These are phyloP conservation scores for Scaptomyza parva DNA, from an alignment of 2,888 invertebrate genomes.

Conservation along the genomic window DNA sequence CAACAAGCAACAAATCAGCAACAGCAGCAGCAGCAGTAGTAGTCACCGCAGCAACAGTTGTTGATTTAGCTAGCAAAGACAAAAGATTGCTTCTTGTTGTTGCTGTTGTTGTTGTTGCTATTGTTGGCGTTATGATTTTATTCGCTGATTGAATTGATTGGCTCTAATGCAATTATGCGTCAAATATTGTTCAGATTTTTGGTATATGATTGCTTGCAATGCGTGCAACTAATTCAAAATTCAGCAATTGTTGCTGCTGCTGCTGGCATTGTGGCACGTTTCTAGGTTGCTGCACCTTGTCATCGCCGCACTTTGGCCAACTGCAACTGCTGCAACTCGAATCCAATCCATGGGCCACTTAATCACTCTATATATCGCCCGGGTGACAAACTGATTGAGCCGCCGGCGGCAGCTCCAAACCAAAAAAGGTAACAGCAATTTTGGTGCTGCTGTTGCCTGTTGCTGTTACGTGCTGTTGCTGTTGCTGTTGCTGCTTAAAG, in stretches of 20 bases:
- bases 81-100: conserved; percentile 17
- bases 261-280: conserved; percentile 65
- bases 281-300: conserved; percentile 26
- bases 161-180: conserved; percentile 73
- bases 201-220: conserved; percentile 56
- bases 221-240: conserved; percentile 53
- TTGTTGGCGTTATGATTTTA: conserved; percentile 54
- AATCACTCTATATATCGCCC: conserved; percentile 79
- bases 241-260: conserved; percentile 29
- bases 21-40: conserved; percentile 4
- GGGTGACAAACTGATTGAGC: conserved; percentile 80
- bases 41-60: conserved; percentile 34
- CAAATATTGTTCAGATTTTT: conserved; percentile 70
- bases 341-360: conserved; percentile 73
- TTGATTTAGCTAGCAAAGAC: conserved; percentile 24
- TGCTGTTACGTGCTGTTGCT: conserved; percentile 25
- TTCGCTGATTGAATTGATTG: conserved; percentile 76
- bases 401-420: conserved; percentile 60
- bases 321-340: conserved; percentile 26
- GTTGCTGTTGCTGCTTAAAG: conserved; percentile 41
- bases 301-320: conserved; percentile 16
- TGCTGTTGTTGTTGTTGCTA: conserved; percentile 14
- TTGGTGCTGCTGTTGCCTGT: conserved; percentile 51
- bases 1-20: conserved; percentile 39
- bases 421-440: conserved; percentile 71